These are phyloP conservation scores for Mustela nigripes DNA, from an alignment of 2,113 vertebrate species.

Conservation along the genomic window DNA sequence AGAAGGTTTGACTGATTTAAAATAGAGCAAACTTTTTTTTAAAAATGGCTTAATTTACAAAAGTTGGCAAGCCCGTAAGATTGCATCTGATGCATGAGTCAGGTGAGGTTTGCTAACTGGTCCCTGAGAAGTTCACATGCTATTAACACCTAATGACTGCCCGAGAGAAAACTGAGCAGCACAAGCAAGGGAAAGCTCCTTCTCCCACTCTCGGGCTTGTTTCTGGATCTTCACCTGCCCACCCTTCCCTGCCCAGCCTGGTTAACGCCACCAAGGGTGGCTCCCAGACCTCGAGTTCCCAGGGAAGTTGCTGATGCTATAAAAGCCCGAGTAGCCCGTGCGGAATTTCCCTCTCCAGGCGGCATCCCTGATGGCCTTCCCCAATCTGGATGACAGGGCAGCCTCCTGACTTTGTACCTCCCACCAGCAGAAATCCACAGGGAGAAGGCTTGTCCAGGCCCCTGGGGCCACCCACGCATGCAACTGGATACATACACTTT, in stretches of 20 bases:
- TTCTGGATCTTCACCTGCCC: neutral
- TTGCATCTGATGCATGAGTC: neutral
- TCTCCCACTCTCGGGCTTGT: too few species aligned
- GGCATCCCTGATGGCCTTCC: neutral
- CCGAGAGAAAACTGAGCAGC: neutral
- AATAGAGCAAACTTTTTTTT: neutral
- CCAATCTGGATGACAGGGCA: conserved; percentile 9
- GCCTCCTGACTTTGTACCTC: neutral
- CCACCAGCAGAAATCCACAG: conserved; percentile 31
- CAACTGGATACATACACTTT: conserved; percentile 78
- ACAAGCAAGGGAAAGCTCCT: neutral
- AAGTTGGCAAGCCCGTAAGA: neutral
- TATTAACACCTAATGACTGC: neutral
- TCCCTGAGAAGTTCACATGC: neutral
- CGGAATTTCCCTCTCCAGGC: conserved; percentile 50
- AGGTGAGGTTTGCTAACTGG: neutral
- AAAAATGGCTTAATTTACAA: neutral
- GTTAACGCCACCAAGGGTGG: rapidly evolving
- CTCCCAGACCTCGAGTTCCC: neutral
- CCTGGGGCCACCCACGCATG: conserved; percentile 58
- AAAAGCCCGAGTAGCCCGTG: conserved; percentile 8
- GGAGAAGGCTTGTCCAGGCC: conserved; percentile 71
- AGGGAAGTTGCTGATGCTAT: neutral
- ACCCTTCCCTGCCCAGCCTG: neutral
- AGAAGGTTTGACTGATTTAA: neutral